Evolutionary conservation across 2,113 vertebrate species (phyloP), one percentile per base, ranked within the genome.

Genomic region (Sinocyclocheilus maitianheensis): DNA sequence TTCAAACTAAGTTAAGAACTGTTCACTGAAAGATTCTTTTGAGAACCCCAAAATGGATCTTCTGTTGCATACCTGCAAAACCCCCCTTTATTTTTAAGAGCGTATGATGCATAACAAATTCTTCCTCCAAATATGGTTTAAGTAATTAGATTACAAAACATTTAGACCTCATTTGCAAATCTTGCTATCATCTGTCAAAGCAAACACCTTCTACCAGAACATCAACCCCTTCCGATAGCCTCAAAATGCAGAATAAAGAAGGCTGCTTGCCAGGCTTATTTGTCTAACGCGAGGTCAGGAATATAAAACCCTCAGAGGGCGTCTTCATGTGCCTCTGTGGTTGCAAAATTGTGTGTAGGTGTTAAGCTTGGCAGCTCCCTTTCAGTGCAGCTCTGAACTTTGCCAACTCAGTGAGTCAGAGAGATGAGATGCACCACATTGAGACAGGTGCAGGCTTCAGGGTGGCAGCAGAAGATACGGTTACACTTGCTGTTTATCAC

Each of bases 391-490:
- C 83, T 55, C 22, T 84, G 72, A 78, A 37, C 83, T 88, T 43
- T 53, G 62, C 78, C 72, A 51, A 34, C 14, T 43, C 48, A 46
- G 22, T 85, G 80, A 85, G 87, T 88, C 85, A 86, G 84, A 79
- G 43, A 83, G 43, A 88, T 78, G 74, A 86, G 87, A 46, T 75
- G 77, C 81, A 30, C 76, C 51, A 37, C n/a, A 74, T 24, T 16
- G 7, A 83, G 65, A 46, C 51, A 37, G 77, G 55, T 81, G 74
- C 40, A 69, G 60, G 20, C 51, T 71, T 46, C 14, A 14, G 83
- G 53, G 48, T 37, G 75, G 43, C 81, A 75, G 84, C 60, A 58
- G 43, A 22, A 79, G 82, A 79, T 74, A 16, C 40, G 20, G 14
- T 51, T 53, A 53, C 53, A n/a, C 30, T 30, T 14, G 43, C 26